Percentiles rank a stretch among this genome's conserved stretches.
Evolutionary conservation across 2,888 invertebrate genomes (phyloP).

Genomic region (Stenurella melanura): DNA sequence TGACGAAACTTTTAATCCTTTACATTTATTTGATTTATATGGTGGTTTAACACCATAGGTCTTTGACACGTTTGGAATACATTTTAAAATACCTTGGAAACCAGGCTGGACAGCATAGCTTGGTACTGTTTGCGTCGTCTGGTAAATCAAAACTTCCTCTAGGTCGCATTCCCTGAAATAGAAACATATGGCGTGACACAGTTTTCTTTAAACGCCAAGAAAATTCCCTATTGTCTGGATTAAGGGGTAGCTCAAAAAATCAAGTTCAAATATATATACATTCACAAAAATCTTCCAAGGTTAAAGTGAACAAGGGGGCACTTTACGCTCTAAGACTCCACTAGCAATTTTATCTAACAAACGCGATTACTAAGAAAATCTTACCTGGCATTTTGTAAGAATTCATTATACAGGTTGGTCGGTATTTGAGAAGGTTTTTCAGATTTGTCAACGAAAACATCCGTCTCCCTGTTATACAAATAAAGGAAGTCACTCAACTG

Average conservation of each 20-base stretch:
- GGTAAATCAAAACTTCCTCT: slow-evolving; percentile 80
- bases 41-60: slow-evolving; percentile 58
- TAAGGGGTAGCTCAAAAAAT: too few relatives aligned
- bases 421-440: slow-evolving; percentile 79
- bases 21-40: slow-evolving; percentile 57
- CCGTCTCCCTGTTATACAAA: slow-evolving; percentile 88
- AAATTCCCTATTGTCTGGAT: background rate
- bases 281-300: too few relatives aligned
- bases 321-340: too few relatives aligned
- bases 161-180: slow-evolving; percentile 81
- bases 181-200: slow-evolving; percentile 7
- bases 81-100: slow-evolving; percentile 70
- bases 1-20: slow-evolving; percentile 56
- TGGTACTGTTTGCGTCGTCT: slow-evolving; percentile 67
- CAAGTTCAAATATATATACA: too few relatives aligned
- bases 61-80: slow-evolving; percentile 67
- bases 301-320: too few relatives aligned
- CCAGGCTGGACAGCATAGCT: slow-evolving; percentile 57
- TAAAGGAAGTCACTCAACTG: slow-evolving; percentile 89
- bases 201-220: background rate
- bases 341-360: too few relatives aligned
- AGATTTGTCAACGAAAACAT: slow-evolving; percentile 83
- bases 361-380: too few relatives aligned
- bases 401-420: slow-evolving; percentile 77
- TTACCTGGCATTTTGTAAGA: slow-evolving; percentile 78